Conservation (phyloP, 2,888 invertebrate species). For the Cybosia mesomella region DNA sequence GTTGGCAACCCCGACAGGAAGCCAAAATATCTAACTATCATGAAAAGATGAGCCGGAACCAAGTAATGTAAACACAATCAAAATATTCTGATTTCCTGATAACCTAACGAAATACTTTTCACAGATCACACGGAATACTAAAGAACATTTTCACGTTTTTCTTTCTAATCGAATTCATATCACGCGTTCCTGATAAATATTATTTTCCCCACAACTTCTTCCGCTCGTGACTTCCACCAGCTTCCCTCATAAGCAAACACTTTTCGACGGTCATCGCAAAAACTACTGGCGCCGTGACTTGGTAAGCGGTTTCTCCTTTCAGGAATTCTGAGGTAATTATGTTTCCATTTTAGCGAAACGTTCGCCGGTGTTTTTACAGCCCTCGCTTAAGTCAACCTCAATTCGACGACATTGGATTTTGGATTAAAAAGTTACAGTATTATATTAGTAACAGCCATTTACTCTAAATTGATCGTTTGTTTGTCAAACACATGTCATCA, state of each 20-base stretch:
- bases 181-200: not conserved
- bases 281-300: conserved; percentile 22
- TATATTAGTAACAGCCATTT: too few species aligned
- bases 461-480: not conserved
- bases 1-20: too few species aligned
- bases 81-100: too few species aligned
- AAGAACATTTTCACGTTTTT: too few species aligned
- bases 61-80: too few species aligned
- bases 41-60: too few species aligned
- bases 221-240: conserved; percentile 26
- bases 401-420: conserved; percentile 13
- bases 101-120: too few species aligned
- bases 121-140: too few species aligned
- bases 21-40: too few species aligned
- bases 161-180: too few species aligned
- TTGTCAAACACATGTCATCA: not conserved
- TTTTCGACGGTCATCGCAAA: conserved; percentile 18
- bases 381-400: conserved; percentile 9
- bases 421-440: not conserved
- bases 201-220: not conserved
- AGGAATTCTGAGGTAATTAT: conserved; percentile 56
- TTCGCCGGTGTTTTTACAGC: conserved; percentile 34
- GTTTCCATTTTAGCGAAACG: conserved; percentile 41
- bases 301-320: conserved; percentile 20
- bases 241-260: conserved; percentile 19